A percentile compares a stretch with the other conserved stretches of the same genome.
These are phyloP conservation scores for Sebastes nivosus DNA, from an alignment of 2,797 vertebrate species.

Conservation along the genomic window DNA sequence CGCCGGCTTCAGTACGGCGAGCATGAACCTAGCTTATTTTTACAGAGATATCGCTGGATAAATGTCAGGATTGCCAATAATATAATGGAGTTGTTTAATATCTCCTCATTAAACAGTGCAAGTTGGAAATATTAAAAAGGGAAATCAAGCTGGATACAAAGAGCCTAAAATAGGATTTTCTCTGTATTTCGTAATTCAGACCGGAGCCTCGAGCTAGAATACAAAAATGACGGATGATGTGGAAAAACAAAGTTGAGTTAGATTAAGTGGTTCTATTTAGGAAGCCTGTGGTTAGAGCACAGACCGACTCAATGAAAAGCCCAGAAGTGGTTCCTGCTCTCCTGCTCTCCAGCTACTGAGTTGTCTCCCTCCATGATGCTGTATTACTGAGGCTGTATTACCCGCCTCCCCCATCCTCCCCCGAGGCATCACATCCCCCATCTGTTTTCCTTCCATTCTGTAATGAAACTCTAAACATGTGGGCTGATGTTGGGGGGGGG, in stretches of 20 bases:
- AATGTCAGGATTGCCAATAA: no score
- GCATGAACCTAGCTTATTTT: no score
- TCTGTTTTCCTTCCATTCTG: constrained; percentile 67
- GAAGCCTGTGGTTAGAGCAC: constrained; percentile 14
- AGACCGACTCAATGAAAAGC: constrained; percentile 5
- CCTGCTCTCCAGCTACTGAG: constrained; percentile 25
- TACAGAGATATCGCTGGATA: no score
- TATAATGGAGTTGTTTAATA: constrained; percentile 1
- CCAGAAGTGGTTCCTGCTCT: not conserved
- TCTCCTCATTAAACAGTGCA: not conserved
- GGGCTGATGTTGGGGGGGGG: constrained; percentile 58
- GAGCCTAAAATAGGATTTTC: not conserved
- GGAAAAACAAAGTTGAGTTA: not conserved
- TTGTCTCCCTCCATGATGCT: constrained; percentile 27
- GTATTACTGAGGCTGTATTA: constrained; percentile 23
- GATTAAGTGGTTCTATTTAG: constrained; percentile 7
- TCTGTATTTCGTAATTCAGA: constrained; percentile 13
- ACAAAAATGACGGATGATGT: constrained; percentile 6
- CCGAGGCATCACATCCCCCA: constrained; percentile 36
- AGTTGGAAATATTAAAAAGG: constrained; percentile 1
- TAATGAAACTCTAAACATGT: constrained; percentile 74
- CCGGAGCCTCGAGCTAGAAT: not conserved
- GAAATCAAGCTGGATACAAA: not conserved
- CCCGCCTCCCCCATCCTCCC: not conserved
- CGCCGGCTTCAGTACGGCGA: no score